Conservation (phyloP, 2,888 invertebrate species). For the Muschampia plurimacula region DNA sequence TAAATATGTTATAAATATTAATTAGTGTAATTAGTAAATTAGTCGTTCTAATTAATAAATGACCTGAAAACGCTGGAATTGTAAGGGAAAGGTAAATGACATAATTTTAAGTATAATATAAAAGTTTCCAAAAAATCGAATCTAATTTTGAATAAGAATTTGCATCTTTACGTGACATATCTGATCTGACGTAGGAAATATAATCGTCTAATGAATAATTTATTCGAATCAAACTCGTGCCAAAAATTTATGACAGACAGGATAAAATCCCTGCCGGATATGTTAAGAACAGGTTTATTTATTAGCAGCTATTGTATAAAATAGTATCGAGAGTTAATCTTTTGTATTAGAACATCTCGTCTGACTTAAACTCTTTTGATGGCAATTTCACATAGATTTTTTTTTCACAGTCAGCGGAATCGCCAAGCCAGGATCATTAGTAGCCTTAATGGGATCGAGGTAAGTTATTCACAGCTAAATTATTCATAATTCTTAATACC, state of each 20-base stretch:
- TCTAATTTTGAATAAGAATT: no score
- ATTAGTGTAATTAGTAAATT: no score
- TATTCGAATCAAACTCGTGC: not conserved
- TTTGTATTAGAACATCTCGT: not conserved
- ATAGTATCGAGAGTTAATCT: not conserved
- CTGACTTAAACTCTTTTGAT: not conserved
- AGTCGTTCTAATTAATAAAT: no score
- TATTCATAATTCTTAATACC: no score
- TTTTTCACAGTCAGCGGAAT: slow-evolving; percentile 90
- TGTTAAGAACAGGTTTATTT: not conserved
- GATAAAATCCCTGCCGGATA: slow-evolving; percentile 2
- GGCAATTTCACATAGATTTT: slow-evolving; percentile 6
- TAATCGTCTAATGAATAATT: no score
- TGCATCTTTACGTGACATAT: no score
- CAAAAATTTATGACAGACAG: not conserved
- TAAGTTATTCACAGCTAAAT: slow-evolving; percentile 65
- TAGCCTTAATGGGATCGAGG: slow-evolving; percentile 95
- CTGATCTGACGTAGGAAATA: no score
- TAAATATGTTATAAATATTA: no score
- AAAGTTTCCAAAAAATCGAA: no score
- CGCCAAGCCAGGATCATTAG: slow-evolving; percentile 92
- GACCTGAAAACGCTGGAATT: no score
- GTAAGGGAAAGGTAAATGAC: no score
- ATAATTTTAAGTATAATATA: no score
- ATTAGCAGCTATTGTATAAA: not conserved